Base-by-base conservation (phyloP, 2,888 invertebrate species). In the Dastarcus helophoroides region DNA sequence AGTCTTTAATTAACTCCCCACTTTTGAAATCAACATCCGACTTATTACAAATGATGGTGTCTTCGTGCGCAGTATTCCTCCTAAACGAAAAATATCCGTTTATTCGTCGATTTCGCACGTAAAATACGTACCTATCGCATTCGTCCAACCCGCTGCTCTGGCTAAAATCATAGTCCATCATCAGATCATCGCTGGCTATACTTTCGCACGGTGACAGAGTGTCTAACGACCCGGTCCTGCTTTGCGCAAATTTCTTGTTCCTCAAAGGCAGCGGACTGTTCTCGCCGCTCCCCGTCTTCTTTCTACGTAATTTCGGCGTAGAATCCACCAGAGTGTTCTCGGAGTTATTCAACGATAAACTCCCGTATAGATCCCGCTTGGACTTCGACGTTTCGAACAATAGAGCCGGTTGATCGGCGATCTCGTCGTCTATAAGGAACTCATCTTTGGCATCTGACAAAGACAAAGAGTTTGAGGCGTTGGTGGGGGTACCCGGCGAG, bases 361-460 rank as follows among this genome's bases (percentile, higher is more conserved):
- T 36, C 19, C 38, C 45, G n/a, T 28, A 26, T 13, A 32, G 27
- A 30, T 39, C 40, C 22, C 50, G 48, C n/a, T 31, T 42, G 3
- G 41, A 42, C n/a, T 44, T 40, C 10, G 56, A 53, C 16, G 56
- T 37, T 53, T 79, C 76, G 50, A 85, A 84, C 8, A 83, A 67
- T 39, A 90, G 56, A 2, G 79, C 86, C 7, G 89, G 89, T 52
- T 90, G 89, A 63, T 90, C 89, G 22, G 84, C 84, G 37, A 90
- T 89, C 60, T 90, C 89, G 47, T 90, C 89, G 49, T 90, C 89
- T 38, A 77, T 76, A 37, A 89, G 73, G 60, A 77, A 85, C 56
- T 85, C 84, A 56, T 85, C 84, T 39, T 79, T 68, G 10, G 81
- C 81, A 42, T 85, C 84, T 1, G 84, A 83, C n/a, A 85, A 62